These are phyloP conservation scores for Pseudorhiza aurosa DNA, from an alignment of 30 jellyfish, hydroid and myxozoan species.

Conservation along the genomic window DNA sequence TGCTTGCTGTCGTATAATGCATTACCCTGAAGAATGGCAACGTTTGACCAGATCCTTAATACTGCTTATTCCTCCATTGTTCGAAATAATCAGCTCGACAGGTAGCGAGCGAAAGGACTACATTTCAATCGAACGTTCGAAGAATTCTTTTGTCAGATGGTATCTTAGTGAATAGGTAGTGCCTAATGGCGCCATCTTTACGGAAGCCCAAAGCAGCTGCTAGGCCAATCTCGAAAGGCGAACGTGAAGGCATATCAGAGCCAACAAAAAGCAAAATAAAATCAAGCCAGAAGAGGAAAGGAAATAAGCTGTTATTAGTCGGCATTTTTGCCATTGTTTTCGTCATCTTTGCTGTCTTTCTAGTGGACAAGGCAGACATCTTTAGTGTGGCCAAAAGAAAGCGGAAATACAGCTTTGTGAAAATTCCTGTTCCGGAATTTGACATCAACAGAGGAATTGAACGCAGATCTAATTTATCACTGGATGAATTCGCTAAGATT, in stretches of 20 bases:
- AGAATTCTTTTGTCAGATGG: no score
- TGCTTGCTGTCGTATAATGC: constrained; percentile 9
- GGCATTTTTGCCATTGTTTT: not conserved
- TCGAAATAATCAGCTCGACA: no score
- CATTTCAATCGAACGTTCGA: no score
- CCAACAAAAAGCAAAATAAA: not conserved
- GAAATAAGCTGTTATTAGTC: not conserved
- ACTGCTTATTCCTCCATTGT: not conserved
- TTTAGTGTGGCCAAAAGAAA: not conserved
- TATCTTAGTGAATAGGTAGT: no score
- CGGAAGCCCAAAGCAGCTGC: constrained; percentile 1
- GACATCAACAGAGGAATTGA: constrained; percentile 66
- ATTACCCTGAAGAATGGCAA: constrained; percentile 39
- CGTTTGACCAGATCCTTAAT: constrained; percentile 38
- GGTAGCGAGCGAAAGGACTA: no score
- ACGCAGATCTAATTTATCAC: constrained; percentile 67
- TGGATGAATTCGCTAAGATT: constrained; percentile 60
- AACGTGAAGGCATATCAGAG: not conserved
- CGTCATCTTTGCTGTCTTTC: not conserved
- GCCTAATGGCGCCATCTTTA: constrained; percentile 3
- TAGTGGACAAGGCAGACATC: not conserved
- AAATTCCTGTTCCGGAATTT: constrained; percentile 36
- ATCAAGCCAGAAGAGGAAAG: not conserved
- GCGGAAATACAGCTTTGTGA: constrained; percentile 1
- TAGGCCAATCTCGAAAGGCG: not conserved